A percentile compares a stretch with the other conserved stretches of the same genome.
Evolutionary conservation across 2,797 vertebrate species (phyloP).

Genomic region (Poeciliopsis paucimaculata): DNA sequence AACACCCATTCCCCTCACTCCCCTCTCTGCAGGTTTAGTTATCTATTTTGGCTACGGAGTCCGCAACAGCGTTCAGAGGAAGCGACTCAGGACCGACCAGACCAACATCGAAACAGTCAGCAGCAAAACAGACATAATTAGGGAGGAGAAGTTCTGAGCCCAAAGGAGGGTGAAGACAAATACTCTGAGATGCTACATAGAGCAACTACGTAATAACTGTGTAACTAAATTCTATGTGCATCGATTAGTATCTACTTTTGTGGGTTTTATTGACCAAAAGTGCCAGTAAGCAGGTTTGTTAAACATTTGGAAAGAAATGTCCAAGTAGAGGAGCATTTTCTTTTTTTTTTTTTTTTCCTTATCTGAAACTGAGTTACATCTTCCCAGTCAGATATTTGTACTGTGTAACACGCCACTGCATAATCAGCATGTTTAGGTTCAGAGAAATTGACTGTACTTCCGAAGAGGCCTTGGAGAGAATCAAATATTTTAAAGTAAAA

Average conservation of each 20-base stretch:
- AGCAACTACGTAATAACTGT: slow-evolving; percentile 29
- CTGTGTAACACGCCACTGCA: not conserved
- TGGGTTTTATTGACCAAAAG: not conserved
- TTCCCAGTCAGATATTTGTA: not conserved
- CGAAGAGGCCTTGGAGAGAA: not conserved
- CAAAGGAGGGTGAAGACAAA: not conserved
- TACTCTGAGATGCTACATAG: slow-evolving; percentile 51
- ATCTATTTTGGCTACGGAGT: slow-evolving; percentile 88
- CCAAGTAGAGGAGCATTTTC: not conserved
- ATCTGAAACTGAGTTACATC: slow-evolving; percentile 24
- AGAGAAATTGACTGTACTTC: not conserved
- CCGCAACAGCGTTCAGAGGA: slow-evolving; percentile 78
- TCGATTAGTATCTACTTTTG: not conserved
- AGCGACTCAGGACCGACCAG: slow-evolving; percentile 32
- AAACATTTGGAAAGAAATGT: not conserved
- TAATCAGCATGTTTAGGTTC: slow-evolving; percentile 6
- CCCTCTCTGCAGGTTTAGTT: slow-evolving; percentile 75
- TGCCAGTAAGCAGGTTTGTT: not conserved
- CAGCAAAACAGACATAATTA: slow-evolving; percentile 38
- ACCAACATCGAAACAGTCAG: slow-evolving; percentile 57
- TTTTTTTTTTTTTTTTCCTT: not conserved
- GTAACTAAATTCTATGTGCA: slow-evolving; percentile 22
- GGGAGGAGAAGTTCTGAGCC: slow-evolving; percentile 65
- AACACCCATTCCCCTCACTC: not conserved
- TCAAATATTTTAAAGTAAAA: not conserved